Base-by-base conservation (phyloP, 2,888 invertebrate species). In the Anoplius nigerrimus region DNA sequence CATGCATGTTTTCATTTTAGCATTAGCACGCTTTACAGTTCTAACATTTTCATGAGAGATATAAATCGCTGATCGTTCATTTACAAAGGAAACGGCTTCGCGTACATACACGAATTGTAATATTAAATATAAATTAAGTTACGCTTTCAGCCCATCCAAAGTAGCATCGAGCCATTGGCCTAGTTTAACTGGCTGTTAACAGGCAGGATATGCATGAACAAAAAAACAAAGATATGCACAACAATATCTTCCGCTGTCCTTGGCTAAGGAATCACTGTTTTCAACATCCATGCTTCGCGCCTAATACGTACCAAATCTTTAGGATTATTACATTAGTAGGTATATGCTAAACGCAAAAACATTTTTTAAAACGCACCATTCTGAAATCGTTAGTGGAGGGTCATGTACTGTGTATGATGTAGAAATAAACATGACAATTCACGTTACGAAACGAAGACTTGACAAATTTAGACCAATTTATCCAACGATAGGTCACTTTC, bases 231-330 rank as follows among this genome's bases (percentile, higher is more conserved):
- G 34, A 62, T 46, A 6, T 46, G 42, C 45, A 62, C 20, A 59
- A 45, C 24, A 16, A 34, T 51, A 68, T 58, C 51, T 63, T 70
- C 53, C 45, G 54, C 11, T 24, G 46, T 59, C 34, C 66, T 51
- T 63, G 59, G 60, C 46, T 62, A 73, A 65, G 45, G 54, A 62
- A 55, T 71, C 21, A 24, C 24, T 66, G 59, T 74, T 72, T 66
- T 63, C 54, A 60, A 67, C 61, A 57, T 48, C 60, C 53, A 52
- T 67, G 65, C 59, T 71, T 74, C 53, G 74, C 20, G 69, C 78
- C 76, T 78, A 78, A 79, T 46, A 45, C 56, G 69, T 71, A 79
- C 68, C 69, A 74, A 76, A 79, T 76, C 61, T 62, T 43, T 69
- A 69, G 69, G 57, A 69, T 11, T 34, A 76, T 74, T 52, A 15